Evolutionary conservation across 2,797 vertebrate species (phyloP).

Genomic region (Leptoclinus maculatus): DNA sequence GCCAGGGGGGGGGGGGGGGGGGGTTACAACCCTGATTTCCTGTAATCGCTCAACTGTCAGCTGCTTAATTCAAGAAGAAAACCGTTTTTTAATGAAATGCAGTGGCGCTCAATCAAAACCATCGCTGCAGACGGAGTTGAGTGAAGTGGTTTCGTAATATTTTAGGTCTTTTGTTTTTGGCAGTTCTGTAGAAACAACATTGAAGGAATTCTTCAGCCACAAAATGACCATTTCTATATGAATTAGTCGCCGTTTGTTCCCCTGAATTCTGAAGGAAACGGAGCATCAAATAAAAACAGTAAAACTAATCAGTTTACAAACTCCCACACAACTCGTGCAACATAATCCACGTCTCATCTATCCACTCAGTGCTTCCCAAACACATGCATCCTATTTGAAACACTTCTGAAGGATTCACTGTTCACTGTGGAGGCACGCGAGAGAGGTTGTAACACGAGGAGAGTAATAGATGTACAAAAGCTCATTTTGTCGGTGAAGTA

Average conservation of each 20-base stretch:
- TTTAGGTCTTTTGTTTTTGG: too few species aligned
- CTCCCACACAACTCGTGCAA: too few species aligned
- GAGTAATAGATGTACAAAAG: background rate
- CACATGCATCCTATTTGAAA: too few species aligned
- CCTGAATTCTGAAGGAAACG: too few species aligned
- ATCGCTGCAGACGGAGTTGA: accelerated
- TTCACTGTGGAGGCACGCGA: too few species aligned
- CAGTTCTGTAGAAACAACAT: background rate
- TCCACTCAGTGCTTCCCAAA: background rate
- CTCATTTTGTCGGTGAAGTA: background rate
- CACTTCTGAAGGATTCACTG: too few species aligned
- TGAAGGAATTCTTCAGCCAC: background rate
- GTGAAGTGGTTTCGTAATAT: background rate
- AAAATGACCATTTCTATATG: too few species aligned
- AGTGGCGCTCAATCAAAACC: background rate
- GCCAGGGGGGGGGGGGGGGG: too few species aligned
- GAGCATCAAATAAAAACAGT: background rate
- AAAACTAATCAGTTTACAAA: background rate
- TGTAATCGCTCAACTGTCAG: background rate
- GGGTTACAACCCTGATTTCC: background rate
- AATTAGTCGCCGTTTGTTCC: too few species aligned
- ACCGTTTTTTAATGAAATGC: background rate
- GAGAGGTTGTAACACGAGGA: background rate
- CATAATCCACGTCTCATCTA: background rate
- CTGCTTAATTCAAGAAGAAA: background rate